These are phyloP conservation scores for Hylia prasina DNA, from an alignment of 2,113 vertebrate species.

Conservation along the genomic window DNA sequence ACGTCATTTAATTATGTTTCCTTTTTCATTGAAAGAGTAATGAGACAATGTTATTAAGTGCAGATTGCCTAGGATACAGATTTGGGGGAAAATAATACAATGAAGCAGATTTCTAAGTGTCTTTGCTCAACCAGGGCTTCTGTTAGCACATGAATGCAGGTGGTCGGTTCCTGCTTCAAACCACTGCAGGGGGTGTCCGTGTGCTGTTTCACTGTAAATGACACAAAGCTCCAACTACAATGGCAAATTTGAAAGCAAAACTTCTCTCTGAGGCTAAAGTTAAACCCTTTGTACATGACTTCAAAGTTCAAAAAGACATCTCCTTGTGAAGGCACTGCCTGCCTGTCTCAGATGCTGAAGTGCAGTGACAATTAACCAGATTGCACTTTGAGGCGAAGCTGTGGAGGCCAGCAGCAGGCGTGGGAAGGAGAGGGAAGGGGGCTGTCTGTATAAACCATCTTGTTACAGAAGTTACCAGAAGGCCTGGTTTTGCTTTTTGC, in stretches of 20 bases:
- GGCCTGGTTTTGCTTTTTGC: conserved; percentile 63
- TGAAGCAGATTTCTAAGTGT: background rate
- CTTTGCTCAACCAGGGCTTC: conserved; percentile 50
- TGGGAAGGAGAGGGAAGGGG: background rate
- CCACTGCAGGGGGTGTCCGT: background rate
- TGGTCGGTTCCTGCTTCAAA: conserved; percentile 30
- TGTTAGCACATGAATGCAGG: conserved; percentile 7
- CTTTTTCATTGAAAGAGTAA: background rate
- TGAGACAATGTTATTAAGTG: background rate
- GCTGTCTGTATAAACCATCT: background rate
- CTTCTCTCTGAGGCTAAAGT: conserved; percentile 40
- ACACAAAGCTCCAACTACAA: conserved; percentile 5
- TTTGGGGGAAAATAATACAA: background rate
- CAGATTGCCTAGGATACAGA: background rate
- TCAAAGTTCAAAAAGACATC: conserved; percentile 29
- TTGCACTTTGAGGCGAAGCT: conserved; percentile 1
- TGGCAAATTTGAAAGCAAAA: conserved; percentile 38
- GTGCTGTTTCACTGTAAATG: background rate
- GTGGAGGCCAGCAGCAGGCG: background rate
- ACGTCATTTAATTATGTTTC: background rate
- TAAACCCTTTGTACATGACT: conserved; percentile 32
- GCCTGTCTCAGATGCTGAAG: background rate
- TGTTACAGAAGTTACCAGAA: conserved; percentile 42
- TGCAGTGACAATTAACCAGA: conserved; percentile 37
- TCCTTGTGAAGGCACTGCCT: background rate